A percentile compares a stretch with the other conserved stretches of the same genome.
phyloP scores from a whole-genome alignment of 2,888 invertebrate species.

The Piscicola geometra region DNA sequence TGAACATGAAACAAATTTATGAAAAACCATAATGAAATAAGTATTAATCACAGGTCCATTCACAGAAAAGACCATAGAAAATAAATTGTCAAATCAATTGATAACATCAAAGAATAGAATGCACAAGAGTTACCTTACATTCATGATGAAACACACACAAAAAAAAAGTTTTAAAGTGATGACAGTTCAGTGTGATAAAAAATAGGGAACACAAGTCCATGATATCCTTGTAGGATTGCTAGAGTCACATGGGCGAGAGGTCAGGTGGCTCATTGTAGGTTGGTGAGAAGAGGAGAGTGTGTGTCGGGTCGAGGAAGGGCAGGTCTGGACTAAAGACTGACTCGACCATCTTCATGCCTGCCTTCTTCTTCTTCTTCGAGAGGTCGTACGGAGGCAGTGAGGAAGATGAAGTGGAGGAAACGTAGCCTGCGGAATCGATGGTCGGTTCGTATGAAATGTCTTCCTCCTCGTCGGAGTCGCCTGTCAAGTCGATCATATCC shows the following conservation, averaged over 20 bases:
- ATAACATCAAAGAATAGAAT: no score
- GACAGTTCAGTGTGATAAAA: neutral
- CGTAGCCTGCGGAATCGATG: neutral
- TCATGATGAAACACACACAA: no score
- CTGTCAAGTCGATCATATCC: slow-evolving; percentile 26
- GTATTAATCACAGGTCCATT: no score
- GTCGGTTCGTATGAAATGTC: neutral
- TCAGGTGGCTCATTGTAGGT: neutral
- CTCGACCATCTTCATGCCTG: neutral
- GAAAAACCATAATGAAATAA: no score
- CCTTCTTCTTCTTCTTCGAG: neutral
- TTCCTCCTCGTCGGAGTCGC: slow-evolving; percentile 14
- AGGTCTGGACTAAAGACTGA: neutral
- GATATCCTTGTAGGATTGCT: neutral
- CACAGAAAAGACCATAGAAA: no score
- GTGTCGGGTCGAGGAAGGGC: neutral
- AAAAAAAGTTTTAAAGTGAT: neutral
- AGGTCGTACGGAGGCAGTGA: neutral
- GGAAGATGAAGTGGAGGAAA: slow-evolving; percentile 5
- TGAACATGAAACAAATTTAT: no score
- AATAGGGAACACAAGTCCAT: neutral
- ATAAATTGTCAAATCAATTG: no score
- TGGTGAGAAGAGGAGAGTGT: neutral
- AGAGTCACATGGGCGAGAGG: neutral
- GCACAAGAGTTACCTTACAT: no score